These are phyloP conservation scores for Helogale parvula DNA, from an alignment of 2,113 vertebrate genomes.

Conservation along the genomic window DNA sequence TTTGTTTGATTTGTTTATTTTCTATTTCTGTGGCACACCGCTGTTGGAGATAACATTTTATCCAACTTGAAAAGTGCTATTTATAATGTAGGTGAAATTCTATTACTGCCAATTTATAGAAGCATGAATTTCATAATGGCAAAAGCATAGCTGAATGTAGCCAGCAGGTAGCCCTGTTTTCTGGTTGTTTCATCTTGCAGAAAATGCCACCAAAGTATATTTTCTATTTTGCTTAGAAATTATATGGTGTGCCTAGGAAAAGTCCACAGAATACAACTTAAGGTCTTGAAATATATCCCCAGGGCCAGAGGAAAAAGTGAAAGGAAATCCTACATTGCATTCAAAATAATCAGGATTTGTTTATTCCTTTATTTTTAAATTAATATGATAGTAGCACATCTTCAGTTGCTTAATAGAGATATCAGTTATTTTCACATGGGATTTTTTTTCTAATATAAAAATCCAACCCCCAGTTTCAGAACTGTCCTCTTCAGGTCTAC, in stretches of 20 bases:
- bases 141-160: background rate
- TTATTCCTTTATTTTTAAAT: conserved; percentile 15
- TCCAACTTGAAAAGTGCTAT: conserved; percentile 27
- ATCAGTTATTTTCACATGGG: background rate
- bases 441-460: background rate
- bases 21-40: background rate
- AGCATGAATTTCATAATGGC: conserved; percentile 7
- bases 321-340: background rate
- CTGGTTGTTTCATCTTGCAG: conserved; percentile 28
- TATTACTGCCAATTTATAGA: background rate
- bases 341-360: background rate
- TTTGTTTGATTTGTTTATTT: conserved; percentile 48
- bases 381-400: background rate
- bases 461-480: background rate
- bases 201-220: background rate
- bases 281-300: background rate
- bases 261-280: background rate
- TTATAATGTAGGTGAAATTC: conserved; percentile 49
- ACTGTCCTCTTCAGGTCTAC: background rate
- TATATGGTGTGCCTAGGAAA: background rate
- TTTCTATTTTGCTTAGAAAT: conserved; percentile 48
- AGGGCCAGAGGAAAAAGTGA: background rate
- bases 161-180: background rate
- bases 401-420: background rate
- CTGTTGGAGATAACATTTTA: conserved; percentile 38